These are phyloP conservation scores for Meliscaeva auricollis DNA, from an alignment of 2,888 invertebrate genomes.

Conservation along the genomic window DNA sequence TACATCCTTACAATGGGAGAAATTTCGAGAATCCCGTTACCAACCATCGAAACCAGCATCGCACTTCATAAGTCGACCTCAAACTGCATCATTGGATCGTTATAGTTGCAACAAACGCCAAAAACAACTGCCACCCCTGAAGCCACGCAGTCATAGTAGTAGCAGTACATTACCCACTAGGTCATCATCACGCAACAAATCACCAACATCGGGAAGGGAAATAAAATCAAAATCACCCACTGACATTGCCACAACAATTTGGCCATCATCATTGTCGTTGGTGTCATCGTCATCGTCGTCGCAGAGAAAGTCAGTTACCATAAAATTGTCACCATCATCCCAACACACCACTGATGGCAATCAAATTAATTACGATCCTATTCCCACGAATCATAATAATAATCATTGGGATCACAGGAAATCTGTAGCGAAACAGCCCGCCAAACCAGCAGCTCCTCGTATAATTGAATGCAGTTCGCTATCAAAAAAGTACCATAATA, in stretches of 20 bases:
- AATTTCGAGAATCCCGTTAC: constrained; percentile 45
- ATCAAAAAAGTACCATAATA: constrained; percentile 22
- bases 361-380: constrained; percentile 78
- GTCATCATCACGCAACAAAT: constrained; percentile 62
- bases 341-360: constrained; percentile 67
- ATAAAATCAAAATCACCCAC: constrained; percentile 67
- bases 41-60: constrained; percentile 54
- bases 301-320: constrained; percentile 51
- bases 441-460: constrained; percentile 68
- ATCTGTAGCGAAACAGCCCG: constrained; percentile 44
- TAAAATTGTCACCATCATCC: constrained; percentile 59
- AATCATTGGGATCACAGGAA: constrained; percentile 50
- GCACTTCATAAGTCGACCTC: constrained; percentile 57
- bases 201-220: constrained; percentile 45
- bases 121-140: constrained; percentile 79
- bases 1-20: constrained; percentile 29
- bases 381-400: constrained; percentile 68
- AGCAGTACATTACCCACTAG: constrained; percentile 30
- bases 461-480: constrained; percentile 65
- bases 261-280: constrained; percentile 42
- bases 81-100: constrained; percentile 68
- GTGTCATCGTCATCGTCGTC: background rate
- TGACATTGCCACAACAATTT: constrained; percentile 58
- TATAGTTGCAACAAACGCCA: constrained; percentile 66
- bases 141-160: constrained; percentile 78